Evolutionary conservation across 2,888 invertebrate genomes (phyloP), one percentile per base, ranked within the genome.

Genomic region (Diarsia dahlii): DNA sequence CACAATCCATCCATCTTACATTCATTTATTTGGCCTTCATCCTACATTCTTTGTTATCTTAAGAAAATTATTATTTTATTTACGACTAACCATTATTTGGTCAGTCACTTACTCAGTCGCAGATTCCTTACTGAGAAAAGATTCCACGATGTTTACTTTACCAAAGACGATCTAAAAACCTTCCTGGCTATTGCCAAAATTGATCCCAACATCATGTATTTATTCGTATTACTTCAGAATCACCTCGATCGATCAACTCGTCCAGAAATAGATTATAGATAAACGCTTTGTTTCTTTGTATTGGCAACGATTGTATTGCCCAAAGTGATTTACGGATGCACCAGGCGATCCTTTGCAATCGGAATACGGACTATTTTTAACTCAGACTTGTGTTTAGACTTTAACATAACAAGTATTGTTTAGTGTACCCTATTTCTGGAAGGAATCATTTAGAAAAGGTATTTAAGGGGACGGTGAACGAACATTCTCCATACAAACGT

Each of bases 301-400:
- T 52, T 68, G 68, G 68, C 45, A 52, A 34, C 34, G 34, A 34
- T 39, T 48, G 23, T 20, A 46, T 39, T 6, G 15, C 12, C 72
- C 20, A 5, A 48, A 74, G 13, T 23, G 63, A 74, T 48, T 64
- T 75, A 76, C 23, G 15, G 23, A 70, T 50, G 39, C 45, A 66
- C 5, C 45, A 58, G 63, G 18, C 18, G 10, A 46, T 48, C 20
- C 34, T 20, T 65, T 50, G 45, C 20, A 58, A n/a, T 23, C 13
- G 13, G 20, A 52, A 48, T 28, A 71, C 34, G 23, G 23, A 23
- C 60, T 67, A 62, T 66, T 75, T 66, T 65, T 48, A 69, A 67
- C 45, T 67, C 3, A 13, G 28, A 58, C 34, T 50, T 73, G 1
- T 50, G 28, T 74, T 80, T 52, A 74, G 34, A 66, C 18, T 20